Evolutionary conservation across 2,113 vertebrate species (phyloP).

Genomic region (Leptocoma aspasia): DNA sequence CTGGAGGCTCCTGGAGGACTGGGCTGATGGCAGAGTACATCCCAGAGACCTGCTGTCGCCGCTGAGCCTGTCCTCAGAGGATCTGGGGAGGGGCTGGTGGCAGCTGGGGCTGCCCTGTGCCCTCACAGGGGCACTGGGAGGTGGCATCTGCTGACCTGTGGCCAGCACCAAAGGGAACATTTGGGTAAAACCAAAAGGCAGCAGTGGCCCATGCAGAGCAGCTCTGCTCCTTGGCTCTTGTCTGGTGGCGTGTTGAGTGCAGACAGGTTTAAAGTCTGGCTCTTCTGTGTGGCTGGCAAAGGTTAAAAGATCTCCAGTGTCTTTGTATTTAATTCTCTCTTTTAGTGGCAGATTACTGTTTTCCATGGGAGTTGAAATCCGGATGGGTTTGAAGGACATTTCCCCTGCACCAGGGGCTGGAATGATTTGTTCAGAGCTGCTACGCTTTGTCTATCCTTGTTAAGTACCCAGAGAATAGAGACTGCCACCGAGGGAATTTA

Average conservation of each 20-base stretch:
- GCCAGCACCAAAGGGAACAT: neutral
- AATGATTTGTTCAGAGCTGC: neutral
- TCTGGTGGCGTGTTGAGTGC: neutral
- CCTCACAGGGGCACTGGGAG: neutral
- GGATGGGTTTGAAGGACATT: neutral
- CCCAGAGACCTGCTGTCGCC: neutral
- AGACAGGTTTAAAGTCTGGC: neutral
- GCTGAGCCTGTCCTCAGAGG: neutral
- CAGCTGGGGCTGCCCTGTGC: neutral
- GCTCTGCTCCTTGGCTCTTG: neutral
- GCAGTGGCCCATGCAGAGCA: neutral
- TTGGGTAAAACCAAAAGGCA: neutral
- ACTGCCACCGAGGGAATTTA: constrained; percentile 23
- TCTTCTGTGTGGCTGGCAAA: neutral
- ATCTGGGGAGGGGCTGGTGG: neutral
- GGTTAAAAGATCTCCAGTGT: neutral
- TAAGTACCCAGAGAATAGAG: neutral
- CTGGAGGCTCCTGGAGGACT: neutral
- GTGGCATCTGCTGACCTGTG: neutral
- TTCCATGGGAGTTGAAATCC: neutral
- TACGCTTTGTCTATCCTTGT: constrained; percentile 21
- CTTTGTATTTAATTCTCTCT: neutral
- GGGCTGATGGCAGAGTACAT: neutral
- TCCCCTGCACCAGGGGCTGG: neutral
- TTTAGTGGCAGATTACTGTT: neutral